These are phyloP conservation scores for Sycophaga agraensis DNA, from an alignment of 1,140 invertebrate species.

Conservation along the genomic window DNA sequence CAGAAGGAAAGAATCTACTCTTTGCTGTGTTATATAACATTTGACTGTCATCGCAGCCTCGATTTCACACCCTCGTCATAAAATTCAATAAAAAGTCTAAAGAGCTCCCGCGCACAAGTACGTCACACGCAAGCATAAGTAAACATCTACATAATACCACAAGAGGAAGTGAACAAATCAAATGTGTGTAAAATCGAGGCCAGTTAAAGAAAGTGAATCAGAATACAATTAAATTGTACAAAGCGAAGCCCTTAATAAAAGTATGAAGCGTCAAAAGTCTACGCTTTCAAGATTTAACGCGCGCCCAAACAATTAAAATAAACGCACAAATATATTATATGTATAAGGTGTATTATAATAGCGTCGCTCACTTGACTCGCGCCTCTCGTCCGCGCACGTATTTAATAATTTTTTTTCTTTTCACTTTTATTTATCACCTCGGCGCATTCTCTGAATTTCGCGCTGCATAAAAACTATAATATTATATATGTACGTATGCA, in stretches of 20 bases:
- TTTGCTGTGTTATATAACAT: conserved; percentile 18
- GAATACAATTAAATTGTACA: conserved; percentile 17
- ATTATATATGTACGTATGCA: neutral
- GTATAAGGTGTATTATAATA: neutral
- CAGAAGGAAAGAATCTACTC: conserved; percentile 12
- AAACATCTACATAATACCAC: conserved; percentile 15
- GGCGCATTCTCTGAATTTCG: conserved; percentile 16
- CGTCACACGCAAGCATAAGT: neutral
- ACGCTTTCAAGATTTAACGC: neutral
- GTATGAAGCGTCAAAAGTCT: conserved; percentile 10
- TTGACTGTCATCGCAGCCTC: conserved; percentile 5
- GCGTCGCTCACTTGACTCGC: conserved; percentile 16
- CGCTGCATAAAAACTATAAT: conserved; percentile 25
- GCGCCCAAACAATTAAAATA: neutral
- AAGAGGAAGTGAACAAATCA: neutral
- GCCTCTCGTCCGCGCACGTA: conserved; percentile 11
- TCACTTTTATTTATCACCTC: conserved; percentile 24
- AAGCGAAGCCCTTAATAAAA: conserved; percentile 24
- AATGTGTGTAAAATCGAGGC: conserved; percentile 15
- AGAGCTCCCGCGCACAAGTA: neutral
- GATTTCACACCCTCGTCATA: conserved; percentile 16
- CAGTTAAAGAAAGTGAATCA: neutral
- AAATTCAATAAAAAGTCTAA: conserved; percentile 13
- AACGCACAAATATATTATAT: neutral
- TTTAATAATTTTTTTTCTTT: neutral